Conservation (phyloP, 2,113 vertebrate species). For the Sylvietta virens region DNA sequence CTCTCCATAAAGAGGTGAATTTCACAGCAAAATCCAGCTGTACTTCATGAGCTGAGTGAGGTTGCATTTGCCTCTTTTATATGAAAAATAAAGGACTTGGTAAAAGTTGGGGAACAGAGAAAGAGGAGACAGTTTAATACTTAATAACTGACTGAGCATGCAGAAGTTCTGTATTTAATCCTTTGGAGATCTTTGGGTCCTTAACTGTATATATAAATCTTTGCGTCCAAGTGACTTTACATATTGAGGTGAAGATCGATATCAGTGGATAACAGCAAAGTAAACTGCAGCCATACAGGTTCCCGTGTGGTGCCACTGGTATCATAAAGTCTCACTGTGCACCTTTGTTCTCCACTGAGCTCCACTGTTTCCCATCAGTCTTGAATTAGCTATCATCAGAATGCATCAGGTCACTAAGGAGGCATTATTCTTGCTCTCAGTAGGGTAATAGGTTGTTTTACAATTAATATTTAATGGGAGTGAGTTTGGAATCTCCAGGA, state of each 20-base stretch:
- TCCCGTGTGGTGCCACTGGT: background rate
- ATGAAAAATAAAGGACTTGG: background rate
- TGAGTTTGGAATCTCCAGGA: constrained; percentile 34
- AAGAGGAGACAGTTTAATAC: background rate
- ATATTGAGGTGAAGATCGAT: background rate
- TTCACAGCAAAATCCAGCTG: background rate
- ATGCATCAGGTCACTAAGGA: background rate
- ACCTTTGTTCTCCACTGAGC: background rate
- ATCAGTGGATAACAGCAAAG: background rate
- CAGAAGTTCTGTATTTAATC: background rate
- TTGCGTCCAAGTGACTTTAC: background rate
- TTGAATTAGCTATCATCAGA: background rate
- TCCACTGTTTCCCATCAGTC: background rate
- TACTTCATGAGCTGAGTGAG: background rate
- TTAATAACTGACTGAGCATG: background rate
- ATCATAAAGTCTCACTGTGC: background rate
- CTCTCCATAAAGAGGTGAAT: background rate
- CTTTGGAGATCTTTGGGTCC: background rate
- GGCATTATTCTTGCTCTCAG: background rate
- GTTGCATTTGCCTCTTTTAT: background rate
- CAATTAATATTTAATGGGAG: constrained; percentile 43
- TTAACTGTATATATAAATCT: background rate
- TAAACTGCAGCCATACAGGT: background rate
- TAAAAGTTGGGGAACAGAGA: background rate
- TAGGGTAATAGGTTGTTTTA: background rate